phyloP scores from a whole-genome alignment of 2,797 vertebrate genomes.

The Crocidura indochinensis region DNA sequence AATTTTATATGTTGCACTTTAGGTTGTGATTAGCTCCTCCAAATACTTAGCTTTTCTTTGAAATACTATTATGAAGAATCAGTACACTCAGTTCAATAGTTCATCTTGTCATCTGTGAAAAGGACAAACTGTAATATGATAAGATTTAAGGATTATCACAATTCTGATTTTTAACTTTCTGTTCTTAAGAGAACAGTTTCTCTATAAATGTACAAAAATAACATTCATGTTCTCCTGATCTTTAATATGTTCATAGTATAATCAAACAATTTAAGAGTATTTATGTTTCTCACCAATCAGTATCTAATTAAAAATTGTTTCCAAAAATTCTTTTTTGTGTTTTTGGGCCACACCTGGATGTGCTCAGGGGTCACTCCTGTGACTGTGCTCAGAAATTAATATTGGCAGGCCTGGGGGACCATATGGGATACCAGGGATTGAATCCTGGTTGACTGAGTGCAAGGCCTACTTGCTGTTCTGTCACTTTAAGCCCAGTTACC shows the following conservation, averaged over 20 bases:
- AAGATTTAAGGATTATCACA: conserved; percentile 37
- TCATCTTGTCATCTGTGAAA: conserved; percentile 71
- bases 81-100: conserved; percentile 71
- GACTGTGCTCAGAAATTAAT: too few species aligned
- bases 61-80: conserved; percentile 67
- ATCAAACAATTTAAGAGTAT: conserved; percentile 27
- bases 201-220: conserved; percentile 66
- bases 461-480: too few species aligned
- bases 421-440: too few species aligned
- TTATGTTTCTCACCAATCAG: conserved; percentile 23
- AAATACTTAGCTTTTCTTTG: conserved; percentile 73
- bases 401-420: too few species aligned
- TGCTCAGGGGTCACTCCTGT: too few species aligned
- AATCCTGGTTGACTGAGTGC: too few species aligned
- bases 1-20: conserved; percentile 64
- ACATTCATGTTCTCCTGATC: conserved; percentile 55
- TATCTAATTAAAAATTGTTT: not conserved
- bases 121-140: conserved; percentile 68
- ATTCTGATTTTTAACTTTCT: conserved; percentile 77
- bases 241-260: conserved; percentile 21
- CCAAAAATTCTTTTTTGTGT: not conserved
- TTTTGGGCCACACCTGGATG: too few species aligned
- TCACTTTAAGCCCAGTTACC: not conserved
- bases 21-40: conserved; percentile 65
- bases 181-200: conserved; percentile 65